Evolutionary conservation across 2,888 invertebrate species (phyloP), one percentile per base, ranked within the genome.

Genomic region (Aethes cnicana): DNA sequence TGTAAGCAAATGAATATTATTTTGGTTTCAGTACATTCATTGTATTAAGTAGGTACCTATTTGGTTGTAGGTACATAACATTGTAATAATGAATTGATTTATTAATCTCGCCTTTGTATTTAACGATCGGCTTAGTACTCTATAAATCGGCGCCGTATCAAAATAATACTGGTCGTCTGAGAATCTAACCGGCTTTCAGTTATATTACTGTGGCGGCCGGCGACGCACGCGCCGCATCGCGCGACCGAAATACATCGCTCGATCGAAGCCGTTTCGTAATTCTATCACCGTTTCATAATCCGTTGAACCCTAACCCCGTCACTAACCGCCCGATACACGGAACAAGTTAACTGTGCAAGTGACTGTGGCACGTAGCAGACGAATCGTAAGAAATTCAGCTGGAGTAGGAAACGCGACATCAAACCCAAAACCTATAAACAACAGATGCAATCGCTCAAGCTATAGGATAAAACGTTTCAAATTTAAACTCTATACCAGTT

Each of bases 201-300:
- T 60, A 62, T 62, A 65, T 61, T 62, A 63, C 47, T 59, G 64
- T 61, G 58, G 53, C 63, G 65, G 65, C 64, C 60, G 54, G 61
- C 69, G 67, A 54, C 69, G 71, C 67, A 71, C 72, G 71, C 69
- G 66, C 62, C 50, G 58, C 57, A 61, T 41, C 25, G 56, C 66
- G 67, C 64, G 64, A 61, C 59, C 57, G 62, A 63, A 62, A 64
- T 61, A 64, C 59, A 56, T 54, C 56, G 56, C 64, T 48, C 60
- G 56, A 48, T 54, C 56, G 54, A 61, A 66, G 66, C 66, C 69
- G 76, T 78, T 74, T 74, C 77, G 80, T 77, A 79, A 80, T 74
- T 69, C 55, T 56, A 61, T 62, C 61, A 59, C 58, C 61, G 57
- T 65, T 61, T 62, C 61, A 59, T 30, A 61, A 68, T 66, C 69